Evolutionary conservation across 2,113 vertebrate species (phyloP).

Genomic region (Psammodynastes pulverulentus): DNA sequence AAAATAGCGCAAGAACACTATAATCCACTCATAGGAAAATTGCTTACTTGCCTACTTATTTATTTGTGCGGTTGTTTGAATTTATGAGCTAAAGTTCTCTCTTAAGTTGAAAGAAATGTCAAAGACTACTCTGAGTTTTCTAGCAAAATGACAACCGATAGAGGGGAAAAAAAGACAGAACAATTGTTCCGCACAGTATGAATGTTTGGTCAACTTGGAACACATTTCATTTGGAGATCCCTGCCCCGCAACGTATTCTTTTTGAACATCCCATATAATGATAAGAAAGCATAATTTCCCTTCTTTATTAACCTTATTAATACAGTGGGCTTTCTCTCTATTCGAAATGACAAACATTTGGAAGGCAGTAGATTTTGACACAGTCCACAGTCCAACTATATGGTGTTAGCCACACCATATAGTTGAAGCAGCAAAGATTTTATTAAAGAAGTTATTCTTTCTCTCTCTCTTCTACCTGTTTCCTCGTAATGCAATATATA

Average conservation of each 20-base stretch:
- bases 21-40: not conserved
- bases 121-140: not conserved
- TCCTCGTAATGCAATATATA: slow-evolving; percentile 46
- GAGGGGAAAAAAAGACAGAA: not conserved
- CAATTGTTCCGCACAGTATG: not conserved
- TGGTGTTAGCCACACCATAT: slow-evolving; percentile 32
- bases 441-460: slow-evolving; percentile 12
- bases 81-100: not conserved
- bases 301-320: slow-evolving; percentile 46
- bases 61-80: not conserved
- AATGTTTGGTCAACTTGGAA: not conserved
- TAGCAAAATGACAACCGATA: not conserved
- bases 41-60: not conserved
- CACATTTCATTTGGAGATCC: not conserved
- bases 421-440: slow-evolving; percentile 54
- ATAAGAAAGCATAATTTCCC: slow-evolving; percentile 25
- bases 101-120: not conserved
- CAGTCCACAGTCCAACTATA: too few relatives aligned
- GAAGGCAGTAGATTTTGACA: slow-evolving; percentile 33
- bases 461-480: not conserved
- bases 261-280: slow-evolving; percentile 39
- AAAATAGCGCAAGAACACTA: not conserved
- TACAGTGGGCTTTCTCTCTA: slow-evolving; percentile 18
- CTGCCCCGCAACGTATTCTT: not conserved
- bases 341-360: slow-evolving; percentile 48